phyloP scores from a whole-genome alignment of 1,140 invertebrate species.

The Octopus bimaculoides region DNA sequence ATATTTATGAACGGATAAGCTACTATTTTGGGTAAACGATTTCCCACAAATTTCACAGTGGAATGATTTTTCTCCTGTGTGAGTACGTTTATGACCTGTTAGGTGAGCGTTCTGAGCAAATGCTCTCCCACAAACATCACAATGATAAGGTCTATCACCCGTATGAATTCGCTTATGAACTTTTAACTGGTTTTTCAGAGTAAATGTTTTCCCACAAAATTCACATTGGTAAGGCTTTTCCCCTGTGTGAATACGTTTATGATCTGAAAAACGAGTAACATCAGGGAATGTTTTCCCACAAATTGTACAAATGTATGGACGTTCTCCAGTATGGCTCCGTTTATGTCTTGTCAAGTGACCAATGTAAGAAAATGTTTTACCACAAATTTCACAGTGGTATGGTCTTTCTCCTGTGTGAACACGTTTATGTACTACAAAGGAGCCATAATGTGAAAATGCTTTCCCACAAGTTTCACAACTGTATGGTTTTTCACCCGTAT shows the following conservation, averaged over 20 bases:
- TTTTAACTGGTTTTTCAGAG: background rate
- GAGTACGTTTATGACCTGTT: background rate
- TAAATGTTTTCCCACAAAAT: constrained; percentile 45
- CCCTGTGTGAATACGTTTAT: constrained; percentile 50
- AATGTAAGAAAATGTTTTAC: constrained; percentile 46
- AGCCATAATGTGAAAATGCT: constrained; percentile 31
- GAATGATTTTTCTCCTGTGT: constrained; percentile 75
- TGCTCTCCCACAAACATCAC: background rate
- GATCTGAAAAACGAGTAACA: constrained; percentile 23
- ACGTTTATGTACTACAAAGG: constrained; percentile 46
- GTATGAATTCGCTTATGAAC: background rate
- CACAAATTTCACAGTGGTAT: constrained; percentile 64
- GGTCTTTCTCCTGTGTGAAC: constrained; percentile 52
- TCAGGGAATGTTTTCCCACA: constrained; percentile 60
- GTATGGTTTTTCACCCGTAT: constrained; percentile 53
- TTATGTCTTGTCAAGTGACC: constrained; percentile 60
- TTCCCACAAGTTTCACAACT: constrained; percentile 55
- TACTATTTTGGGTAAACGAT: constrained; percentile 56
- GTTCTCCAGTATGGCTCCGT: constrained; percentile 81
- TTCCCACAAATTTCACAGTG: constrained; percentile 61
- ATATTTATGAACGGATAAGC: constrained; percentile 17
- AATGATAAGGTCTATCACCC: background rate
- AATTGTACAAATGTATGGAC: constrained; percentile 75
- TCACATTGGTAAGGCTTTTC: constrained; percentile 49
- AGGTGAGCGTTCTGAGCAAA: background rate